Base-by-base conservation (phyloP, 2,888 invertebrate species). In the Trichogramma evanescens region DNA sequence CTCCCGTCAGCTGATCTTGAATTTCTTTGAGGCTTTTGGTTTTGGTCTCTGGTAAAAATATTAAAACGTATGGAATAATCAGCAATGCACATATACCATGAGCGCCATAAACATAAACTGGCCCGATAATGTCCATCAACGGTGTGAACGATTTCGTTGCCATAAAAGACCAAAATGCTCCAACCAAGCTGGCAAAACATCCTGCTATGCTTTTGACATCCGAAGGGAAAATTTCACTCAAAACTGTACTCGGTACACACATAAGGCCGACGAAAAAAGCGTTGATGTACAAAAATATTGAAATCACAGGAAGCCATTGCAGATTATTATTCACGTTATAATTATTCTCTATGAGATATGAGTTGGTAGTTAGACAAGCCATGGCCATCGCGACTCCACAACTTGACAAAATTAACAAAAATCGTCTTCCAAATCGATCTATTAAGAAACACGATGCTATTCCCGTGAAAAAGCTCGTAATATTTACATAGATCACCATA, bases 31-130 rank as follows among this genome's bases (percentile, higher is more conserved):
- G 56, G 0, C 68, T 70, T 50, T 73, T 74, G 2, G 72, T 72
- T 55, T 70, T 73, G 1, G 73, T 73, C 54, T 74, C 72, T 6
- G 71, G 72, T 8, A 74, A 41, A 60, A 70, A 69, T 8, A 69
- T 13, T 4, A 54, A 3, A 2, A 63, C 68, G 53, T 72, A 71
- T 13, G 60, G 60, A 44, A 60, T 56, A 0, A 52, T 40, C 3
- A 46, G 5, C 8, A 56, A 10, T 5, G 58, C 59, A 9, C 46
- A 48, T 6, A 51, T 5, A 6, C 55, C 59, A 13, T 59, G 56
- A 6, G 70, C 52, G 67, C 67, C 68, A 50, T 72, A 73, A 4
- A 73, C 67, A 50, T 69, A 70, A 9, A 66, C 58, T 9, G 70
- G 67, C 0, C 65, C 50, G 4, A 67, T 64, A 2, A 66, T 6